A percentile compares a stretch with the other conserved stretches of the same genome.
Conservation (phyloP, 2,113 vertebrate species). For the Anoura caudifer region DNA sequence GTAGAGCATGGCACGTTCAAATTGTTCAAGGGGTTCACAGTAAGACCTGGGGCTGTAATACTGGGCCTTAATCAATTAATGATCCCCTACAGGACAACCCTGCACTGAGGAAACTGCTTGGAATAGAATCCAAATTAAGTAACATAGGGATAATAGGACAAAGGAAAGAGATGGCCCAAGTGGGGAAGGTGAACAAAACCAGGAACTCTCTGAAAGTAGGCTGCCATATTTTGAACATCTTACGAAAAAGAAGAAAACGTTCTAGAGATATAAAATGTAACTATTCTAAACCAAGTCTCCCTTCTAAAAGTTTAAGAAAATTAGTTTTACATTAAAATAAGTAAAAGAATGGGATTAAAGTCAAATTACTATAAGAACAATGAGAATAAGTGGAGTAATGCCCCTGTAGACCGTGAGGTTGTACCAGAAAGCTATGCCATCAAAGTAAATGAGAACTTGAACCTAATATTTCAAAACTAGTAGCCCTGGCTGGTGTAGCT, state of each 20-base stretch:
- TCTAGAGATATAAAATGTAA: not conserved
- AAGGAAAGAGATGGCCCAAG: not conserved
- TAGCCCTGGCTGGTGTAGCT: too few relatives aligned
- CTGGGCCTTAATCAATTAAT: not conserved
- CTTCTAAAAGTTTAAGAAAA: slow-evolving; percentile 22
- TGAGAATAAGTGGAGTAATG: not conserved
- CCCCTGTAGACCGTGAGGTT: not conserved
- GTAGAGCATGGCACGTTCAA: not conserved
- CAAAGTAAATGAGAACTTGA: not conserved
- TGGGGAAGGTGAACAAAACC: not conserved
- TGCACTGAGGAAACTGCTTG: not conserved
- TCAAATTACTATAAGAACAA: not conserved
- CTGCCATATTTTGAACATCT: not conserved
- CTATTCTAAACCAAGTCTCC: not conserved
- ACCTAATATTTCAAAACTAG: not conserved
- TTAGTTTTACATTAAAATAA: not conserved
- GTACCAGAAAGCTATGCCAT: not conserved
- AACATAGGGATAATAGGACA: not conserved
- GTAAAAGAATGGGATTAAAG: not conserved
- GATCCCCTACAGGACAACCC: not conserved
- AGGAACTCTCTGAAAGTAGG: not conserved
- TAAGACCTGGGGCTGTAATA: not conserved
- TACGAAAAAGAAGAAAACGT: not conserved
- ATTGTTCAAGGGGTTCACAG: not conserved
- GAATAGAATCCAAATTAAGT: not conserved